Evolutionary conservation across 2,888 invertebrate genomes (phyloP), one percentile per base, ranked within the genome.

Genomic region (Unio pictorum): DNA sequence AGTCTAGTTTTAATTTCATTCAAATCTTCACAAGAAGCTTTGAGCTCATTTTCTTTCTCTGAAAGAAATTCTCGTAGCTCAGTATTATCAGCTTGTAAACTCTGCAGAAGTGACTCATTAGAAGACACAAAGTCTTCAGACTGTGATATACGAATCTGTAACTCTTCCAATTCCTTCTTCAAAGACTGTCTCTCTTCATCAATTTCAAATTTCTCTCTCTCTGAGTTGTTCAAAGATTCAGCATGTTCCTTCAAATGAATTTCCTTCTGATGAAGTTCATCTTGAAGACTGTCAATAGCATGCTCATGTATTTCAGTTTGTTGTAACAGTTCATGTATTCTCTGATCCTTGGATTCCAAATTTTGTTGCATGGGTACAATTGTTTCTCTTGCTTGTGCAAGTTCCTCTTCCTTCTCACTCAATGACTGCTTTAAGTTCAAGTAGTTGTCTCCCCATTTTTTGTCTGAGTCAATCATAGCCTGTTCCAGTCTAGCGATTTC

Each of bases 151-250:
- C 4, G 63, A 54, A 23, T 30, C 61, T 20, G 54, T 17, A 67
- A 34, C 11, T 61, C 62, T 34, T 62, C 60, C 30, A 62, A n/a
- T 30, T 67, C 62, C 34, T 55, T 67, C 62, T 55, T 61, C 55
- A 71, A 57, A 58, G 66, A 72, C 62, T 74, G 71, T 54, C 69
- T 76, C 55, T 74, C 70, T 55, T 75, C 70, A 34, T 78, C 76
- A 7, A 79, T 26, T 17, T 78, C 73, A 34, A 75, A 72, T 60
- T 69, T 71, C 57, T 66, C 71, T 23, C 66, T 63, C 62, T 71
- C 65, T 17, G 55, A 59, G 26, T 26, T 45, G 3, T 45, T 45
- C 45, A 45, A 45, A 45, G 45, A 45, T 45, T 45, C 15, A 45
- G 15, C 45, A 45, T 15, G 45, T 45, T 45, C 45, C 11, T 15